phyloP scores from a whole-genome alignment of 2,113 vertebrate species.

The Cyprinodon variegatus region DNA sequence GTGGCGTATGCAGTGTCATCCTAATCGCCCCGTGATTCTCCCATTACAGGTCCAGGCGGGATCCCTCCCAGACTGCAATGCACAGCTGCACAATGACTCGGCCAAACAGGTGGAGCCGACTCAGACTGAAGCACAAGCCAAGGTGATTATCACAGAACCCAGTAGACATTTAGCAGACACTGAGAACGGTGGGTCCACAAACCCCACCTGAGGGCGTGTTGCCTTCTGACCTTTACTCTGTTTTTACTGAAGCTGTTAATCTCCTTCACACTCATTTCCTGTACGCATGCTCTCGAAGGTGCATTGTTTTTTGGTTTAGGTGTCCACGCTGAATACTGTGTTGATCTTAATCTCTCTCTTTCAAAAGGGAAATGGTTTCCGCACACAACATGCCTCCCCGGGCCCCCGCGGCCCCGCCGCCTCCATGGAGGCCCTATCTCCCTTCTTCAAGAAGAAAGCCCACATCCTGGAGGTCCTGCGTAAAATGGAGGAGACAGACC shows the following conservation, averaged over 20 bases:
- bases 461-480: conserved; percentile 94
- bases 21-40: conserved; percentile 56
- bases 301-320: conserved; percentile 14
- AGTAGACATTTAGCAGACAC: not conserved
- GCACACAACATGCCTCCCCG: conserved; percentile 76
- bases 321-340: not conserved
- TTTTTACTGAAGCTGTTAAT: conserved; percentile 28
- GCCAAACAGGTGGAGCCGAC: conserved; percentile 75
- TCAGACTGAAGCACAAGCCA: conserved; percentile 80
- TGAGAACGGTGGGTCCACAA: not conserved
- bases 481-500: conserved; percentile 92
- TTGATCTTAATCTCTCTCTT: conserved; percentile 45
- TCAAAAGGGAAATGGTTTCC: conserved; percentile 76
- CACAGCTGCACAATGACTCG: conserved; percentile 75
- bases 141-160: conserved; percentile 64
- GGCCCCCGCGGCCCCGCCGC: conserved; percentile 74
- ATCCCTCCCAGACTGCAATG: conserved; percentile 76
- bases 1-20: conserved; percentile 35
- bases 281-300: conserved; percentile 43
- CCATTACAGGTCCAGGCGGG: conserved; percentile 73
- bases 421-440: conserved; percentile 90
- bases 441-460: conserved; percentile 95
- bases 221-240: conserved; percentile 43
- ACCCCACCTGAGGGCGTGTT: not conserved
- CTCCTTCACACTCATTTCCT: conserved; percentile 42